Base-by-base conservation (phyloP, 2,113 vertebrate species). In the Cyprinodon tularosa region DNA sequence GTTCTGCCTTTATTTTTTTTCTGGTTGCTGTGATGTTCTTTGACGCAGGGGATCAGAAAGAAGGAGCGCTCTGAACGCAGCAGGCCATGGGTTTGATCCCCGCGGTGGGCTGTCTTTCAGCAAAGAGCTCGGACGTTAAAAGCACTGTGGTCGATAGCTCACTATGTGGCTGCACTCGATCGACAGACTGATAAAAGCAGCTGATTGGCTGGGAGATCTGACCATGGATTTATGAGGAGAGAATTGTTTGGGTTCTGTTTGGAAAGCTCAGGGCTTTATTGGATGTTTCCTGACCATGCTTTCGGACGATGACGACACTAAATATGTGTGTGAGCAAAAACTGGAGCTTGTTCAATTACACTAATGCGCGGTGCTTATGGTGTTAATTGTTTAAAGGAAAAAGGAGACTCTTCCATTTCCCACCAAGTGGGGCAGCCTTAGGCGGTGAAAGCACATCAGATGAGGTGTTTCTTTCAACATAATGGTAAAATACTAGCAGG, bases 381-480 rank as follows among this genome's bases (percentile, higher is more conserved):
- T n/a, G 1, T 12, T 63, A 20, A 6, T 38, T 48, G 29, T 67
- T 76, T n/a, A 62, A 65, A 53, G 17, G 37, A 39, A 53, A 57
- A 60, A 69, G 45, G 15, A 36, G n/a, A 78, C 48, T 39, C 38
- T 22, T 76, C 39, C 42, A 53, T 78, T 85, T 86, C 76, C 67
- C 73, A 79, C 76, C 67, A 79, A 83, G 75, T 20, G 80, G 40
- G n/a, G n/a, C 68, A 66, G 82, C 80, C 82, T 53, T 44, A 1
- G 74, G 84, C 82, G 20, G 45, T n/a, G 74, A 38, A 86, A 84
- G 76, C 78, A 80, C 82, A 86, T 89, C 79, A 82, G 69, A 84
- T 76, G 38, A 59, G 66, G 75, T 67, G 79, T 79, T 67, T 77
- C 74, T 64, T 63, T 68, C 74, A 62, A 74, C 76, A 62, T 75